These are phyloP conservation scores for Spongia lamella DNA, from an alignment of 37 sponge, comb jelly and placozoan species.

Conservation along the genomic window DNA sequence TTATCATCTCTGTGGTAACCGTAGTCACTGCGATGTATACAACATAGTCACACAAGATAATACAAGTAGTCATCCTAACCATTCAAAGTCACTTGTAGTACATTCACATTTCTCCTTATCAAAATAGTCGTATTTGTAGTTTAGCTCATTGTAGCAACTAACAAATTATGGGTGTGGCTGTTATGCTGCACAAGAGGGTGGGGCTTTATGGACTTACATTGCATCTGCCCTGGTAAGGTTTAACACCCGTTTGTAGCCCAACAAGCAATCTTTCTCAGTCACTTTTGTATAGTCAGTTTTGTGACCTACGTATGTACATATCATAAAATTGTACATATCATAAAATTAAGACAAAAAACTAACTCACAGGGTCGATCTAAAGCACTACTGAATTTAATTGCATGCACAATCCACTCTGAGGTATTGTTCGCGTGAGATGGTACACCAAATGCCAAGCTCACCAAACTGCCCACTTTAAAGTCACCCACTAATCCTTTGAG, in stretches of 20 bases:
- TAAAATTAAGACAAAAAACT: no score
- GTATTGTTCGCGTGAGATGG: constrained; percentile 4
- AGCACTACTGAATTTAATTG: constrained; percentile 34
- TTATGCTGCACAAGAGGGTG: neutral
- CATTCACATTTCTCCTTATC: constrained; percentile 18
- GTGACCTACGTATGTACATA: no score
- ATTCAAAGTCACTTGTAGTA: constrained; percentile 39
- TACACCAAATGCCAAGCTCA: constrained; percentile 48
- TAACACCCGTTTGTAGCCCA: constrained; percentile 33
- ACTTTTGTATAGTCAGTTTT: constrained; percentile 29
- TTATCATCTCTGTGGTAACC: no score
- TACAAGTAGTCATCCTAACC: constrained; percentile 11
- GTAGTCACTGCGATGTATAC: no score
- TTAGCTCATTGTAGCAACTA: constrained; percentile 55
- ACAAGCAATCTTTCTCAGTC: constrained; percentile 29
- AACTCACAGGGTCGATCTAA: constrained; percentile 35
- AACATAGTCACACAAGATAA: no score
- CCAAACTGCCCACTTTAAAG: constrained; percentile 24
- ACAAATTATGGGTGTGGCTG: neutral
- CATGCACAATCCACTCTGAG: constrained; percentile 42
- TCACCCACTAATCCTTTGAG: constrained; percentile 51
- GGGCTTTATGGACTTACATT: constrained; percentile 26
- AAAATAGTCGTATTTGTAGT: constrained; percentile 24
- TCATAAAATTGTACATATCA: no score
- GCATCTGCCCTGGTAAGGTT: constrained; percentile 30